Conservation (phyloP, 2,113 vertebrate genomes). For the Hemicordylus capensis region DNA sequence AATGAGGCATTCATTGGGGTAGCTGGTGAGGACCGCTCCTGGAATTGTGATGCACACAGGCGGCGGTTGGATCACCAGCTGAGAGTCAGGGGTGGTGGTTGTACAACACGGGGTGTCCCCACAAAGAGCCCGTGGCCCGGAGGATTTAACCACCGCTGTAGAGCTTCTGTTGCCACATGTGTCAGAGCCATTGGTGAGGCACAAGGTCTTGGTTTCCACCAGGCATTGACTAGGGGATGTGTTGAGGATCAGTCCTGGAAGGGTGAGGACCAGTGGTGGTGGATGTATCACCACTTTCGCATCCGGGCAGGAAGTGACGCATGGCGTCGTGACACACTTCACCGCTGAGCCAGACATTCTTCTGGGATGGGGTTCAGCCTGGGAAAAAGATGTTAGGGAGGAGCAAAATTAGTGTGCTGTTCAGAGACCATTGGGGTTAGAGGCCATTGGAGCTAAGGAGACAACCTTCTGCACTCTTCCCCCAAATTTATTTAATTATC, state of each 20-base stretch:
- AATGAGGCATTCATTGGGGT: slow-evolving; percentile 18
- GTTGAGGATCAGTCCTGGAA: slow-evolving; percentile 2
- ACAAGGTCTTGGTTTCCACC: slow-evolving; percentile 2
- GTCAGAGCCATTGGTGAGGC: neutral
- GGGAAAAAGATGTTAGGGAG: neutral
- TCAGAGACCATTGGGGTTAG: too few species aligned
- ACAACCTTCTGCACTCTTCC: neutral
- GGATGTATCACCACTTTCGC: slow-evolving; percentile 8
- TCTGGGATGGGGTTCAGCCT: neutral
- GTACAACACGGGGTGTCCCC: slow-evolving; percentile 8
- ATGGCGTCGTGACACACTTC: neutral
- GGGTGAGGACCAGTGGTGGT: neutral
- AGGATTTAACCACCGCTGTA: neutral
- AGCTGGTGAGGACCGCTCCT: neutral
- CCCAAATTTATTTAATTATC: neutral
- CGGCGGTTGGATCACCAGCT: slow-evolving; percentile 5
- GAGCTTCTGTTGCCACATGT: neutral
- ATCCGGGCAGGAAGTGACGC: neutral
- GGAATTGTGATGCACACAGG: slow-evolving; percentile 3
- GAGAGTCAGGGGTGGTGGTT: neutral
- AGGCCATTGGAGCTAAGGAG: too few species aligned
- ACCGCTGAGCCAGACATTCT: slow-evolving; percentile 9
- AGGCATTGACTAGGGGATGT: neutral
- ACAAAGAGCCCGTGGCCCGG: neutral
- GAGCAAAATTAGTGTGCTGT: neutral